phyloP scores from a whole-genome alignment of 2,113 vertebrate species.

The Chamaetylas fuelleborni region DNA sequence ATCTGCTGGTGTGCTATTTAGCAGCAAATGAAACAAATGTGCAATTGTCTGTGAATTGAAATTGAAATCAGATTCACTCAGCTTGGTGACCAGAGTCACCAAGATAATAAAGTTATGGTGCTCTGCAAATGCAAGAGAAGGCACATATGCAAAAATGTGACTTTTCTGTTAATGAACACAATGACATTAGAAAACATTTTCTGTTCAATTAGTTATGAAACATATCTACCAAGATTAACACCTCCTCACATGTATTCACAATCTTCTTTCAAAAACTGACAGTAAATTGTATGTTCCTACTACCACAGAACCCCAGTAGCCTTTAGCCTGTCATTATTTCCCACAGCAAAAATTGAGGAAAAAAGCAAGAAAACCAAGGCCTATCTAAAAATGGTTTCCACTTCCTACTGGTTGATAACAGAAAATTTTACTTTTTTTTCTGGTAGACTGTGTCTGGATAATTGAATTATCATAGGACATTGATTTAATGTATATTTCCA shows the following conservation, averaged over 20 bases:
- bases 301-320: not conserved
- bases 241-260: not conserved
- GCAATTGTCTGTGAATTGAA: not conserved
- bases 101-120: not conserved
- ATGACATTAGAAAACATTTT: constrained; percentile 8
- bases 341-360: not conserved
- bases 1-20: not conserved
- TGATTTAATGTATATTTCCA: not conserved
- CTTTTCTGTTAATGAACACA: constrained; percentile 50
- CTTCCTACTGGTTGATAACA: not conserved
- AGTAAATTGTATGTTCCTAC: constrained; percentile 29
- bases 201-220: not conserved
- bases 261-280: constrained; percentile 11
- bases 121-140: not conserved
- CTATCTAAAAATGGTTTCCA: not conserved
- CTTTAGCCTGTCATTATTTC: constrained; percentile 41
- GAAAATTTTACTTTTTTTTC: not conserved
- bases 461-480: not conserved
- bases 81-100: not conserved
- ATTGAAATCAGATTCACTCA: not conserved
- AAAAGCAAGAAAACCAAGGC: not conserved
- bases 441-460: not conserved
- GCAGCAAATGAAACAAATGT: not conserved
- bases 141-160: not conserved
- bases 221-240: not conserved